Evolutionary conservation across 1,140 invertebrate genomes (phyloP).

Genomic region (Telenomus remus): DNA sequence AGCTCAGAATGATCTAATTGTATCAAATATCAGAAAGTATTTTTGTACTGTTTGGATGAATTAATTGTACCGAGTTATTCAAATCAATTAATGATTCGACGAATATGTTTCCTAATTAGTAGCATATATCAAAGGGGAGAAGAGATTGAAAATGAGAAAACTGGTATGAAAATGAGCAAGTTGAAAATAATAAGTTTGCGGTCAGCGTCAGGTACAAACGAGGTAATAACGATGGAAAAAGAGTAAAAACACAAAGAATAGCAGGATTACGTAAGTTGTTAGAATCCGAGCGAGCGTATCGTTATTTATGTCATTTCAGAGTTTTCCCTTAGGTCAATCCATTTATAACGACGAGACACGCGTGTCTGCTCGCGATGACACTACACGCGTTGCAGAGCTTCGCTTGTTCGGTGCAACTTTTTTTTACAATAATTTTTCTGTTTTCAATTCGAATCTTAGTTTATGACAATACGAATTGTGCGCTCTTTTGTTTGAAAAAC

Average conservation of each 20-base stretch:
- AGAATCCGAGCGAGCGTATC: slow-evolving; percentile 60
- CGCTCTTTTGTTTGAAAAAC: no score
- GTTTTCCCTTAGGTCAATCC: slow-evolving; percentile 76
- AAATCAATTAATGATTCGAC: no score
- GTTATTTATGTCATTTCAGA: slow-evolving; percentile 75
- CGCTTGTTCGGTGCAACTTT: slow-evolving; percentile 28
- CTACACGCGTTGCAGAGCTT: slow-evolving; percentile 53
- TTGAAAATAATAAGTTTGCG: slow-evolving; percentile 6
- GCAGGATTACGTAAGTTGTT: slow-evolving; percentile 62
- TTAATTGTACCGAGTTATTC: no score
- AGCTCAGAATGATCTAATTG: no score
- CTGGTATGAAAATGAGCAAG: background rate
- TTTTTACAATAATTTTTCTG: no score
- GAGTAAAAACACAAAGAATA: slow-evolving; percentile 13
- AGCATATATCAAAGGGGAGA: no score
- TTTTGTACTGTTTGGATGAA: no score
- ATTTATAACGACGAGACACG: slow-evolving; percentile 68
- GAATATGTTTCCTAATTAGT: no score
- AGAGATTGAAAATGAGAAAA: background rate
- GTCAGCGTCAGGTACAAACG: slow-evolving; percentile 1
- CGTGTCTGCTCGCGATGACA: slow-evolving; percentile 49
- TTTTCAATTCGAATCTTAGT: no score
- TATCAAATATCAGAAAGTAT: no score
- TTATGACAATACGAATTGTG: no score
- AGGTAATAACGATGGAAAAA: slow-evolving; percentile 18